phyloP scores from a whole-genome alignment of 1,140 invertebrate species.

The Drosophila truncata region DNA sequence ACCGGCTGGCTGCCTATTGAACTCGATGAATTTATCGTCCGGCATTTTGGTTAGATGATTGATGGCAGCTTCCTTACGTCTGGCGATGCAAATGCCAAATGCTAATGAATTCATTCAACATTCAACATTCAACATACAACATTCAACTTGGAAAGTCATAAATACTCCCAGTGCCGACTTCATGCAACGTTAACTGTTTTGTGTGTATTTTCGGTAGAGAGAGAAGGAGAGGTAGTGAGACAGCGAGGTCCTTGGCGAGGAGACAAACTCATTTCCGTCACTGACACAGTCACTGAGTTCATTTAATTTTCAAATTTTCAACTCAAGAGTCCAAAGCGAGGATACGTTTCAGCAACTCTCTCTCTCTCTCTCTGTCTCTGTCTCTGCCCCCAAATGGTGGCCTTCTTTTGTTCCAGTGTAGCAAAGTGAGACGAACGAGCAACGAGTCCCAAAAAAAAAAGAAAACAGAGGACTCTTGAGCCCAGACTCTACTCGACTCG shows the following conservation, averaged over 20 bases:
- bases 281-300: slow-evolving; percentile 78
- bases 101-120: slow-evolving; percentile 76
- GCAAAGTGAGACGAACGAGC: slow-evolving; percentile 66
- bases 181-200: slow-evolving; percentile 73
- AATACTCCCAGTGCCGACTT: slow-evolving; percentile 69
- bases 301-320: slow-evolving; percentile 80
- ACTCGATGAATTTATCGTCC: slow-evolving; percentile 68
- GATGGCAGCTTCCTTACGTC: slow-evolving; percentile 42
- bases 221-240: neutral
- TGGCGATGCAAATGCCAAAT: slow-evolving; percentile 66
- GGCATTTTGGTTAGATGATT: slow-evolving; percentile 75
- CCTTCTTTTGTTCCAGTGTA: slow-evolving; percentile 70
- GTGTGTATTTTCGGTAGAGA: slow-evolving; percentile 14
- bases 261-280: slow-evolving; percentile 78
- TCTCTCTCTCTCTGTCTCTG: neutral
- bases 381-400: neutral
- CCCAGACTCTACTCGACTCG: slow-evolving; percentile 17
- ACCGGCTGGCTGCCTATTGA: slow-evolving; percentile 60
- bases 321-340: slow-evolving; percentile 78
- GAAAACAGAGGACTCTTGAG: slow-evolving; percentile 12
- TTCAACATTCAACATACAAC: slow-evolving; percentile 67
- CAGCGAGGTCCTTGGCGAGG: slow-evolving; percentile 32
- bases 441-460: slow-evolving; percentile 11
- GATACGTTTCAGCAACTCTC: slow-evolving; percentile 53
- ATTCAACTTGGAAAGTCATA: slow-evolving; percentile 76